phyloP scores from a whole-genome alignment of 1,140 invertebrate genomes.

The Drosophila kanapiae region DNA sequence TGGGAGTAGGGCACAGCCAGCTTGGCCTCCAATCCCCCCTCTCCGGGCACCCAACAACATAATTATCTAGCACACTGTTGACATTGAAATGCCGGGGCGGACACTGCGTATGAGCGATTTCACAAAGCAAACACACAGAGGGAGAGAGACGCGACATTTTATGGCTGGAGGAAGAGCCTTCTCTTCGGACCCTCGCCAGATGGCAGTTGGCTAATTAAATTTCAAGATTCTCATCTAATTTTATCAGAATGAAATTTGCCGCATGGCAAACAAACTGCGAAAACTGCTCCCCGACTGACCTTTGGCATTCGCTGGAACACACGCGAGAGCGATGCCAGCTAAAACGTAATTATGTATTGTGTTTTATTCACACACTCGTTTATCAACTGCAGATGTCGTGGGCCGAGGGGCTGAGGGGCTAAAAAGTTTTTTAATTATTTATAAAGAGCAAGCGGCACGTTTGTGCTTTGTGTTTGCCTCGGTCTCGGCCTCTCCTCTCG shows the following conservation, averaged over 20 bases:
- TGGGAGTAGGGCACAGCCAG: slow-evolving; percentile 67
- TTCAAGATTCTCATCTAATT: slow-evolving; percentile 71
- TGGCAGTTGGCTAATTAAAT: slow-evolving; percentile 72
- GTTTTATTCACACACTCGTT: slow-evolving; percentile 50
- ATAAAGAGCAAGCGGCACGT: slow-evolving; percentile 44
- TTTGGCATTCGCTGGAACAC: slow-evolving; percentile 40
- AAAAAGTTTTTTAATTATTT: slow-evolving; percentile 58
- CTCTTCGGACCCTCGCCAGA: slow-evolving; percentile 10
- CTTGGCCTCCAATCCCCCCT: slow-evolving; percentile 13
- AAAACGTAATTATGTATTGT: slow-evolving; percentile 43
- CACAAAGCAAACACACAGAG: slow-evolving; percentile 22
- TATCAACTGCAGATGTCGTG: slow-evolving; percentile 37
- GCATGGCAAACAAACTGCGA: slow-evolving; percentile 36
- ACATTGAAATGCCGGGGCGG: slow-evolving; percentile 70
- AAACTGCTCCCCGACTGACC: slow-evolving; percentile 32
- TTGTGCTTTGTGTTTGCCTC: slow-evolving; percentile 33
- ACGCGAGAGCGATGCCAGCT: slow-evolving; percentile 17
- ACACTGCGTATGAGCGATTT: slow-evolving; percentile 73
- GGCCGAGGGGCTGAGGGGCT: not conserved
- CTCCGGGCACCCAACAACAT: slow-evolving; percentile 37
- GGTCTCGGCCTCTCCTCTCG: not conserved
- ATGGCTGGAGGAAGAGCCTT: not conserved
- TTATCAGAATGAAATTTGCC: slow-evolving; percentile 57
- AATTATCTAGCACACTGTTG: slow-evolving; percentile 74
- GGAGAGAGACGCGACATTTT: slow-evolving; percentile 6